Evolutionary conservation across 2,113 vertebrate genomes (phyloP), one percentile per base, ranked within the genome.

Genomic region (Chaetura pelagica): DNA sequence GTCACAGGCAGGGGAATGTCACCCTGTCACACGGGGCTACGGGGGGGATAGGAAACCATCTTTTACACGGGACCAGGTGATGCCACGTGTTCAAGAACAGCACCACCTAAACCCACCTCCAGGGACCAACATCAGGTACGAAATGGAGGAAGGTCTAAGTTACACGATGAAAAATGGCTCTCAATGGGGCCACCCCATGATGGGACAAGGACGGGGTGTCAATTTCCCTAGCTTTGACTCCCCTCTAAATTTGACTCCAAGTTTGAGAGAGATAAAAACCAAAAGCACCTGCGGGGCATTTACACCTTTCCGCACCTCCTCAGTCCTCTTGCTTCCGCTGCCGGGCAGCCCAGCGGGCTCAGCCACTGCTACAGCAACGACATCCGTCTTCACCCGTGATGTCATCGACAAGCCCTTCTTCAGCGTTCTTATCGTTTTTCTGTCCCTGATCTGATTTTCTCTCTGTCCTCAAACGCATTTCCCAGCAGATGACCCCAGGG

Each of bases 401-500:
- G 83, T 64, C 76, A 54, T 59, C 8, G 67, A 76, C 71, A 74
- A 87, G 24, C 26, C 71, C 72, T 81, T 62, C 68, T 80, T 92
- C 86, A 77, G 85, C 73, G 83, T 95, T 88, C 93, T 89, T 87
- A 74, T 49, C 82, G 48, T 74, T 95, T 61, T 90, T 75, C 59
- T 73, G 4, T 62, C 63, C 20, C 71, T 44, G 73, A 69, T 94
- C 23, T 87, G 82, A 89, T 96, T 77, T 96, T 85, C 64, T 62
- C 78, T 73, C 52, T 71, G 78, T 61, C 74, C 74, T 44, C 12
- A 10, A 75, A 96, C 75, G 57, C 91, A 75, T 95, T 93, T 93
- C 32, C 64, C 51, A 46, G 66, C 59, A n/a, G n/a, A n/a, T n/a
- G n/a, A n/a, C n/a, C n/a, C n/a, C n/a, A n/a, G n/a, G n/a, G n/a